Percentiles rank a stretch among this genome's conserved stretches.
These are phyloP conservation scores for Drosophila stalkeri DNA, from an alignment of 2,888 invertebrate genomes.

Conservation along the genomic window DNA sequence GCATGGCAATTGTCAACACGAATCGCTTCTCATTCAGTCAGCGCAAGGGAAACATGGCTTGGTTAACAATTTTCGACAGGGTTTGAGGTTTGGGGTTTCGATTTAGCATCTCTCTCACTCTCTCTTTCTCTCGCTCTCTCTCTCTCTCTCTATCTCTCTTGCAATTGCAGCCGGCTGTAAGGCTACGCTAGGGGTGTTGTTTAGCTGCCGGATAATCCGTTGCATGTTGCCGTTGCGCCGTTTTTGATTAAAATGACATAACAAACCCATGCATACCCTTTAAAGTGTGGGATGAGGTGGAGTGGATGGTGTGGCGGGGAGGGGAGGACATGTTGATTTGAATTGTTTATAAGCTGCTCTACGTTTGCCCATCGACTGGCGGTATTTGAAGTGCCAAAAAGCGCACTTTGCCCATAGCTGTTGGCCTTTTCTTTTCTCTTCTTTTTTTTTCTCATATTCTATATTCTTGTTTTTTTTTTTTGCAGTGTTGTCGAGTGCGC, in stretches of 20 bases:
- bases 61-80: constrained; percentile 25
- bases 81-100: constrained; percentile 26
- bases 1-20: constrained; percentile 62
- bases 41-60: constrained; percentile 38
- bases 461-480: constrained; percentile 50
- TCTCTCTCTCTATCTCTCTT: constrained; percentile 14
- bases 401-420: constrained; percentile 59
- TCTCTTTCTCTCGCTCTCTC: constrained; percentile 5
- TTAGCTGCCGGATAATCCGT: constrained; percentile 82
- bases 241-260: constrained; percentile 72
- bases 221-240: constrained; percentile 67
- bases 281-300: constrained; percentile 12
- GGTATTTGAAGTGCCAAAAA: constrained; percentile 77
- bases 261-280: constrained; percentile 36
- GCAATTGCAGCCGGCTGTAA: constrained; percentile 1
- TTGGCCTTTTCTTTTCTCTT: constrained; percentile 11
- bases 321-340: constrained; percentile 45
- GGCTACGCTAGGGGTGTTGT: constrained; percentile 63
- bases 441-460: constrained; percentile 5
- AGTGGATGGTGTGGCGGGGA: neutral
- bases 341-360: constrained; percentile 72
- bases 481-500: constrained; percentile 62
- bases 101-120: constrained; percentile 8
- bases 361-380: constrained; percentile 49
- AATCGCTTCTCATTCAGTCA: constrained; percentile 51